phyloP scores from a whole-genome alignment of 2,113 vertebrate genomes.

The Cygnus atratus region DNA sequence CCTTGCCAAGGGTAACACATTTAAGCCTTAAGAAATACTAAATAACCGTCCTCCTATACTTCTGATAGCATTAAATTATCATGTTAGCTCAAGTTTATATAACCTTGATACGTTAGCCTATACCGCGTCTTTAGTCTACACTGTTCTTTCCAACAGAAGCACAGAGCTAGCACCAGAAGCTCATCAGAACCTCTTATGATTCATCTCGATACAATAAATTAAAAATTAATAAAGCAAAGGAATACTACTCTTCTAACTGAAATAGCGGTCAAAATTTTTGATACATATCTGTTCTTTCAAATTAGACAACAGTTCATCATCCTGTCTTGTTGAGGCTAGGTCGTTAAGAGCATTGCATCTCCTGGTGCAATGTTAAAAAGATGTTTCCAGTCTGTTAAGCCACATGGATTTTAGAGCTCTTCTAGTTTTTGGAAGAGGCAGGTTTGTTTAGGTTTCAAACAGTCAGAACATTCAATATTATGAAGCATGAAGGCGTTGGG shows the following conservation, averaged over 20 bases:
- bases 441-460: background rate
- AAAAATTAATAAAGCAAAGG: background rate
- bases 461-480: slow-evolving; percentile 1
- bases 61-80: background rate
- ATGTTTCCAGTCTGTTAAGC: background rate
- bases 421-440: background rate
- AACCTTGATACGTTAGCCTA: background rate
- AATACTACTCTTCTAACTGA: background rate
- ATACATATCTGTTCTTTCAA: background rate
- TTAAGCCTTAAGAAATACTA: background rate
- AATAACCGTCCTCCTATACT: background rate
- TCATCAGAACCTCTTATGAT: background rate
- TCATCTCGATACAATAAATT: background rate
- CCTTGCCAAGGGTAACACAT: background rate
- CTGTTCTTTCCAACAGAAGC: background rate
- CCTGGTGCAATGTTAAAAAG: background rate
- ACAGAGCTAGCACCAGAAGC: background rate
- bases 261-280: background rate
- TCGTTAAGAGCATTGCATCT: background rate
- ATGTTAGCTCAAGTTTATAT: slow-evolving; percentile 8
- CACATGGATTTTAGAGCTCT: background rate
- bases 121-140: background rate
- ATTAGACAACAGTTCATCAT: background rate
- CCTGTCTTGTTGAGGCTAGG: background rate
- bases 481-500: slow-evolving; percentile 28